These are phyloP conservation scores for Phymanthus crucifer DNA, from an alignment of 92 coral and sea anemone genomes.

Conservation along the genomic window DNA sequence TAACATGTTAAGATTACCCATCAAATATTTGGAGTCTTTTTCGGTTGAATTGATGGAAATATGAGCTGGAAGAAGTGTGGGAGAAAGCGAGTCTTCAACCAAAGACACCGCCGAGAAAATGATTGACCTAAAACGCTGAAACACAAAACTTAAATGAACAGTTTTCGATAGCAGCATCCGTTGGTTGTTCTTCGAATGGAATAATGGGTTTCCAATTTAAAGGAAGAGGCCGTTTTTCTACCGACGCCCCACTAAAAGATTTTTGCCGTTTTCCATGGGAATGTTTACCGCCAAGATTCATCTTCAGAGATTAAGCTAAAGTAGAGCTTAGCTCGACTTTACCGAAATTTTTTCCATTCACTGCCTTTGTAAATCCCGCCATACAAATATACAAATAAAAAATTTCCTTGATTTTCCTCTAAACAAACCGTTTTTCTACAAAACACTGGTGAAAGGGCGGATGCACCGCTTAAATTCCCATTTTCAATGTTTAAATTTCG, in stretches of 20 bases:
- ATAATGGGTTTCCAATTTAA: neutral
- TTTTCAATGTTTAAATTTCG: too few relatives aligned
- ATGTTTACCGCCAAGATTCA: too few relatives aligned
- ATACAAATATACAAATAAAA: too few relatives aligned
- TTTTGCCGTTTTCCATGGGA: neutral
- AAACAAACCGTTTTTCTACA: too few relatives aligned
- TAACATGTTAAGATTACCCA: neutral
- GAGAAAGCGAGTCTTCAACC: neutral
- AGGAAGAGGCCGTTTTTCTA: neutral
- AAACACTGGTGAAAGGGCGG: too few relatives aligned
- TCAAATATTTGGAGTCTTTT: neutral
- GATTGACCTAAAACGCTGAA: neutral
- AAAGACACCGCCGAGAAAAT: neutral
- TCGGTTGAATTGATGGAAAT: neutral
- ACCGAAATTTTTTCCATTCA: too few relatives aligned
- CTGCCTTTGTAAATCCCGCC: too few relatives aligned
- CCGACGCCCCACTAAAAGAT: neutral
- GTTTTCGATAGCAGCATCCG: neutral
- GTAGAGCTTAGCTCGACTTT: too few relatives aligned
- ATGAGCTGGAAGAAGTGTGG: conserved; percentile 1
- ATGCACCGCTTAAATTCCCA: too few relatives aligned
- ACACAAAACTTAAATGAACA: neutral
- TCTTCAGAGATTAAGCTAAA: too few relatives aligned
- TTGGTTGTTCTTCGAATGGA: neutral
- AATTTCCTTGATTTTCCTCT: too few relatives aligned